Conservation (phyloP, 1,140 invertebrate genomes). For the Drosophila orena region DNA sequence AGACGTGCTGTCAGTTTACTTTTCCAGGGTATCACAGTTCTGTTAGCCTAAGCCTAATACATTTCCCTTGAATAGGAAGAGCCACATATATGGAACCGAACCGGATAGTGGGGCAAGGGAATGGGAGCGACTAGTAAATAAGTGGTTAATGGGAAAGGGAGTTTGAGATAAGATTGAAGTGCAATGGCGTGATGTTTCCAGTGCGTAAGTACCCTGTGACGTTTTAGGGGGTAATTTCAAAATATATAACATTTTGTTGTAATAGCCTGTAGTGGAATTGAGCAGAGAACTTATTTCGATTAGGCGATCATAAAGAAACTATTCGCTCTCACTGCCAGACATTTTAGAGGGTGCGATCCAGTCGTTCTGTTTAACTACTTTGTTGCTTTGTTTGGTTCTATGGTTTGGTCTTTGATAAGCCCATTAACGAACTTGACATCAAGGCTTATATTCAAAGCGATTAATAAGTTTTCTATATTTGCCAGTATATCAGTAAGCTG, state of each 20-base stretch:
- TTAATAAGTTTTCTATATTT: slow-evolving; percentile 10
- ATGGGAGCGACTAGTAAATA: background rate
- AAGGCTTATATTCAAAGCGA: slow-evolving; percentile 15
- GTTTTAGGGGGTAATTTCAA: background rate
- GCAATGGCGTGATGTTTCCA: slow-evolving; percentile 20
- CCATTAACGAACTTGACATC: background rate
- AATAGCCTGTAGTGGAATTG: too few species aligned
- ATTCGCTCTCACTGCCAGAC: too few species aligned
- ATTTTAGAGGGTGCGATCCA: too few species aligned
- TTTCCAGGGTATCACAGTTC: slow-evolving; percentile 7
- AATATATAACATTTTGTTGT: too few species aligned
- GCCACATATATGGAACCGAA: slow-evolving; percentile 14
- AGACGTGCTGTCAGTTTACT: too few species aligned
- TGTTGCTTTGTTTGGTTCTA: background rate
- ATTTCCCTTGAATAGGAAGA: slow-evolving; percentile 21
- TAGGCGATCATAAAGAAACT: too few species aligned
- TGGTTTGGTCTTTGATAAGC: background rate
- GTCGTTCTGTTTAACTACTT: background rate
- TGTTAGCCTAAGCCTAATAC: background rate
- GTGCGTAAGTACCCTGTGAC: background rate
- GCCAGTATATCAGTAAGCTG: background rate
- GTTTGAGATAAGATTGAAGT: slow-evolving; percentile 16
- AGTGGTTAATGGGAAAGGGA: background rate
- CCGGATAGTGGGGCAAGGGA: background rate
- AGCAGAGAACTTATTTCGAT: too few species aligned